Base-by-base conservation (phyloP, 2,113 vertebrate genomes). In the Psephotus haematonotus region DNA sequence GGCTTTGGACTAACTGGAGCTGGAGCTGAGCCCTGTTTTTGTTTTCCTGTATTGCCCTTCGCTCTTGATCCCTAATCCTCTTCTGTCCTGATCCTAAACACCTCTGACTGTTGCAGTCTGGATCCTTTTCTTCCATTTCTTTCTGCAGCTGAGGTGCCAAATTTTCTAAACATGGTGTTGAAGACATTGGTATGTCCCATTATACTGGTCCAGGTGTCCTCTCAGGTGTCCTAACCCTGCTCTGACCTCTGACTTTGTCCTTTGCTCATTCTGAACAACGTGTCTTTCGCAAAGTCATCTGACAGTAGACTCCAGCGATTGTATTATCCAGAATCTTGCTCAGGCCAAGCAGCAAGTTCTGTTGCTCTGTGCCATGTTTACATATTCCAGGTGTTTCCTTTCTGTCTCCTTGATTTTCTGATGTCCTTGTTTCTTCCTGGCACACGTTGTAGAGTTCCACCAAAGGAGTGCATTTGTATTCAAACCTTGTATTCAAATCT, bases 401-500 rank as follows among this genome's bases (percentile, higher is more conserved):
- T 23, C 29, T 52, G 41, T 69, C 80, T 44, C 65, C 72, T 93
- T 96, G 33, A 72, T 89, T 93, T 91, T 78, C 81, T 79, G 33
- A 76, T 92, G 77, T 76, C 77, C 86, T 86, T 67, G 69, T 59
- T 83, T 62, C 69, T 63, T 88, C 50, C 46, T 81, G 69, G 64
- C 69, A 39, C 53, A 46, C 7, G 0, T 68, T 2, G 1, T 24
- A 47, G 35, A 39, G 37, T 75, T 87, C 62, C 41, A 69, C 57
- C 47, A 52, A 68, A 82, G 53, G 13, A 87, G 18, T 2, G 7
- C 39, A 37, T 92, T 95, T 85, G 69, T 76, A 79, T 91, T 93
- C 89, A 75, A 17, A 65, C 7, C 15, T 76, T 62, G 47, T 52
- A 60, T 39, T 39, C 17, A 76, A 50, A 71, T 28, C 60, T 68